Evolutionary conservation across 2,797 vertebrate genomes (phyloP).

Genomic region (Clarias laeviceps): DNA sequence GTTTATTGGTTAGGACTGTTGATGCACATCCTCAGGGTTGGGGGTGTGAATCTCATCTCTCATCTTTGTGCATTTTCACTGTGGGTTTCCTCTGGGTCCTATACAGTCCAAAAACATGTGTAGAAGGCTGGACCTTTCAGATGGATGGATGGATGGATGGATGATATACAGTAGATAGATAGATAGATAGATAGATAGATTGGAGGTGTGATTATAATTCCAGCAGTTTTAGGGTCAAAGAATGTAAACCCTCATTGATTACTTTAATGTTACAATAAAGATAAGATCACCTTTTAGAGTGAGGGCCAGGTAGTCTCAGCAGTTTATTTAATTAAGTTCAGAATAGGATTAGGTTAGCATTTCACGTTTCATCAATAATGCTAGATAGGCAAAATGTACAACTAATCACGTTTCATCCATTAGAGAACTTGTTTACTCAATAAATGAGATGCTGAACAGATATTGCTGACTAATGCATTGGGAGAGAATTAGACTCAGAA

Average conservation of each 20-base stretch:
- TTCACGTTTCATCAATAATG: conserved; percentile 42
- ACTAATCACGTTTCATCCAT: conserved; percentile 32
- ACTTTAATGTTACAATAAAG: conserved; percentile 28
- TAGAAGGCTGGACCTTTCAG: no score
- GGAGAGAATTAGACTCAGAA: conserved; percentile 1
- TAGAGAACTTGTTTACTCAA: conserved; percentile 29
- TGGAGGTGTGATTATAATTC: conserved; percentile 72
- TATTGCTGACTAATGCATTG: conserved; percentile 26
- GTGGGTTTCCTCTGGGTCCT: no score
- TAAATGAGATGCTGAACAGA: conserved; percentile 20
- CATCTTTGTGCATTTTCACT: no score
- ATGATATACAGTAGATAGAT: no score
- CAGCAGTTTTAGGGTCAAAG: conserved; percentile 26
- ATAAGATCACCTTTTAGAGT: background rate
- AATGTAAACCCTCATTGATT: background rate
- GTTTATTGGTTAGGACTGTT: no score
- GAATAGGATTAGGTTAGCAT: conserved; percentile 39
- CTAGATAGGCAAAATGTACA: conserved; percentile 35
- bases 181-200: no score
- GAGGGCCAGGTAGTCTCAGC: background rate
- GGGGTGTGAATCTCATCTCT: no score
- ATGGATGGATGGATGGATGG: no score
- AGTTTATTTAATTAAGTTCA: conserved; percentile 37
- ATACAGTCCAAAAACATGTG: no score
- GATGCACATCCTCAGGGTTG: no score